These are phyloP conservation scores for Dryocosmus kuriphilus DNA, from an alignment of 2,888 invertebrate genomes.

Conservation along the genomic window DNA sequence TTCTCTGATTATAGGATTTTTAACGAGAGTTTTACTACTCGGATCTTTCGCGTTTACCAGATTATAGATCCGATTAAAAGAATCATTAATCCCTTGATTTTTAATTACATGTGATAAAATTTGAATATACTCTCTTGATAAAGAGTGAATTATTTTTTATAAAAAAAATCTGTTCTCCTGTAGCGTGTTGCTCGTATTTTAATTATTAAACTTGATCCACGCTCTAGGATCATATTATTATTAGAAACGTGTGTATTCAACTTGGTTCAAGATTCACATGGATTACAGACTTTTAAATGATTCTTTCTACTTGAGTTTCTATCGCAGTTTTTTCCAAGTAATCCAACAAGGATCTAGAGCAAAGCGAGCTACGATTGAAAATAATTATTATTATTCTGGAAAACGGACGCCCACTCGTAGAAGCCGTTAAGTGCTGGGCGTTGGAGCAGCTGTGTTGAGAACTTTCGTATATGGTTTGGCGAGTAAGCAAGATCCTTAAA, in stretches of 20 bases:
- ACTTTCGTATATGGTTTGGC: conserved; percentile 13
- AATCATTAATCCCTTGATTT: too few species aligned
- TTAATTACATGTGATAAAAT: too few species aligned
- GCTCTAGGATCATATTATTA: neutral
- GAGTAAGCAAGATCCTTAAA: conserved; percentile 31
- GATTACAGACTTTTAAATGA: neutral
- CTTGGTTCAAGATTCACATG: neutral
- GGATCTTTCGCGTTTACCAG: too few species aligned
- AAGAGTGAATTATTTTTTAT: too few species aligned
- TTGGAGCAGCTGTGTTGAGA: conserved; percentile 42
- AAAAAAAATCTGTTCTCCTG: too few species aligned
- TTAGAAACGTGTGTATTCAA: neutral
- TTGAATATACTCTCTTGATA: too few species aligned
- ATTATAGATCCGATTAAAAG: too few species aligned
- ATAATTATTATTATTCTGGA: conserved; percentile 54
- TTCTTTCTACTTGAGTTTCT: neutral
- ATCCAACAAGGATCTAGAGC: neutral
- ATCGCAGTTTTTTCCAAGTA: neutral
- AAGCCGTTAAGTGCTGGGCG: conserved; percentile 58
- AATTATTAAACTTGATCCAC: too few species aligned
- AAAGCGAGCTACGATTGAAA: conserved; percentile 42
- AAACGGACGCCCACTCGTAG: conserved; percentile 51
- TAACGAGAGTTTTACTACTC: too few species aligned
- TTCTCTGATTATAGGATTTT: too few species aligned
- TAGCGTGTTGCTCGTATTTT: too few species aligned